Conservation (phyloP, 1,140 invertebrate species). For the Drosophila simulans region DNA sequence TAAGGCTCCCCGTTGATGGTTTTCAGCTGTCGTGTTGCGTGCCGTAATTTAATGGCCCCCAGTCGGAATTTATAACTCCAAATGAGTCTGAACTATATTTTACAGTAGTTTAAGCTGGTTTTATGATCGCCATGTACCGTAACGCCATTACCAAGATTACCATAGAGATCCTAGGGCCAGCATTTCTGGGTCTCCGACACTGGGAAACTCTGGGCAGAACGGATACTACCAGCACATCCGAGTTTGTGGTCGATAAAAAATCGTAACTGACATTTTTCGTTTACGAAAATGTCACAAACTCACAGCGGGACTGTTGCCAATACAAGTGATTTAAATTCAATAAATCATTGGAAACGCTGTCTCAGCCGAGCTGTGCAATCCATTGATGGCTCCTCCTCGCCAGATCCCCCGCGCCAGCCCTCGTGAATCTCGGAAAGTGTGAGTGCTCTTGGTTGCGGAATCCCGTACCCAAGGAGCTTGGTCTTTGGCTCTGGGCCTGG, state of each 20-base stretch:
- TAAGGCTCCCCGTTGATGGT: slow-evolving; percentile 24
- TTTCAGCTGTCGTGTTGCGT: slow-evolving; percentile 51
- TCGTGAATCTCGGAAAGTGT: slow-evolving; percentile 3
- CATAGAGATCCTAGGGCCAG: slow-evolving; percentile 60
- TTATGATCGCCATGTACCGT: slow-evolving; percentile 68
- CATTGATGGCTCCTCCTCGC: slow-evolving; percentile 56
- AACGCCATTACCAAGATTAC: slow-evolving; percentile 49
- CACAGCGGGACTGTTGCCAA: slow-evolving; percentile 84
- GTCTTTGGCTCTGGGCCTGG: slow-evolving; percentile 15
- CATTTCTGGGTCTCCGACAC: neutral
- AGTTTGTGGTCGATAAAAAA: slow-evolving; percentile 77
- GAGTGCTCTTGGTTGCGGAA: slow-evolving; percentile 2
- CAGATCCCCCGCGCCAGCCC: slow-evolving; percentile 2
- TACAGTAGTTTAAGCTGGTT: slow-evolving; percentile 72
- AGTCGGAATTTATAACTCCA: slow-evolving; percentile 69
- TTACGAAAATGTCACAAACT: slow-evolving; percentile 85
- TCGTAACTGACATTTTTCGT: slow-evolving; percentile 84
- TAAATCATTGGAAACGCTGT: slow-evolving; percentile 80
- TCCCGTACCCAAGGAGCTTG: slow-evolving; percentile 17
- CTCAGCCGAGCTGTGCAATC: slow-evolving; percentile 28
- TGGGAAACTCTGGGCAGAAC: neutral
- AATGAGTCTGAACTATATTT: slow-evolving; percentile 79
- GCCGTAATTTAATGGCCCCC: slow-evolving; percentile 57
- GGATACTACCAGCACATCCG: neutral
- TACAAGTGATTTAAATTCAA: slow-evolving; percentile 85